phyloP scores from a whole-genome alignment of 2,888 invertebrate species.

The Dromius quadrimaculatus region DNA sequence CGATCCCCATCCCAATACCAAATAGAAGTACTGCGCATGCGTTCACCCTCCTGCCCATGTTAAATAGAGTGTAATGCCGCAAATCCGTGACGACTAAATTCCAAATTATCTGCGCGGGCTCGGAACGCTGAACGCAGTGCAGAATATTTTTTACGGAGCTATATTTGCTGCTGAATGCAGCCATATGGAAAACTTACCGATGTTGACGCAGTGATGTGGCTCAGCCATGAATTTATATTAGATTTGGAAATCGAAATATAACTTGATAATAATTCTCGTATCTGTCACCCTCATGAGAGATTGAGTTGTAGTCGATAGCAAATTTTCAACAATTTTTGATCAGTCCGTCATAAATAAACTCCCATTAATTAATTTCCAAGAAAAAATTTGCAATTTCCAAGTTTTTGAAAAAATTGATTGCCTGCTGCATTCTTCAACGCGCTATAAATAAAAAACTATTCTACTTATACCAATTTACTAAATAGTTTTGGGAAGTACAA shows the following conservation, averaged over 20 bases:
- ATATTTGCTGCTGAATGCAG: slow-evolving; percentile 32
- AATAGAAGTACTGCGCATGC: neutral
- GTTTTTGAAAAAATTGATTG: too few species aligned
- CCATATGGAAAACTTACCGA: slow-evolving; percentile 45
- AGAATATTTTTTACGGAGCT: slow-evolving; percentile 14
- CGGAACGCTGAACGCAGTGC: slow-evolving; percentile 10
- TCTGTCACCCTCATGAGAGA: slow-evolving; percentile 3
- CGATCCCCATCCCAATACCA: neutral
- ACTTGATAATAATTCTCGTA: slow-evolving; percentile 44
- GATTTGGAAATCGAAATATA: slow-evolving; percentile 51
- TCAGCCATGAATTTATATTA: slow-evolving; percentile 49
- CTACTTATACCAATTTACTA: too few species aligned
- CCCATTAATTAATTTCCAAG: too few species aligned
- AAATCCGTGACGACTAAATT: slow-evolving; percentile 43
- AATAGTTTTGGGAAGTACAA: too few species aligned
- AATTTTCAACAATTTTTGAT: too few species aligned
- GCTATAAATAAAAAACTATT: too few species aligned
- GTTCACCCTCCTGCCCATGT: slow-evolving; percentile 19
- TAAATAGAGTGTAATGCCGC: slow-evolving; percentile 49
- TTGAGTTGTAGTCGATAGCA: slow-evolving; percentile 11
- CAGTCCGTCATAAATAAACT: too few species aligned
- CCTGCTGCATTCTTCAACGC: too few species aligned
- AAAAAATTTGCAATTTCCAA: too few species aligned
- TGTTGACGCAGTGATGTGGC: slow-evolving; percentile 40
- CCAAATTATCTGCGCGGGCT: slow-evolving; percentile 38